Conservation (phyloP, 2,113 vertebrate species). For the Heterotilapia buettikoferi region DNA sequence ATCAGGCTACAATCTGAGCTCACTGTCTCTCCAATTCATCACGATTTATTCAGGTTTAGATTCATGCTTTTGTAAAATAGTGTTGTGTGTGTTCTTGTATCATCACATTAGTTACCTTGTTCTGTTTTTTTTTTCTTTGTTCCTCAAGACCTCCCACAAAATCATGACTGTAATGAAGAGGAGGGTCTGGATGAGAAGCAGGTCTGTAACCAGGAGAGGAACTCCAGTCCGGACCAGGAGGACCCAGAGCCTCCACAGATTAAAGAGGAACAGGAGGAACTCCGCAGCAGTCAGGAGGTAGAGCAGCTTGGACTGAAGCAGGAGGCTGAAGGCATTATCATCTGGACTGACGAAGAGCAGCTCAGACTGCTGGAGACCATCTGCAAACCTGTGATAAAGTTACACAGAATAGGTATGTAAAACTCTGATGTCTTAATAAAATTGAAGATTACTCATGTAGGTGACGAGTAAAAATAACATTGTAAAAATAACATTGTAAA, state of each 20-base stretch:
- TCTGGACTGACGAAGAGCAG: rapidly evolving
- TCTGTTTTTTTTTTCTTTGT: background rate
- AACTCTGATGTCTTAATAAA: too few relatives aligned
- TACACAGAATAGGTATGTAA: background rate
- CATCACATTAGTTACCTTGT: background rate
- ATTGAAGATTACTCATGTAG: too few relatives aligned
- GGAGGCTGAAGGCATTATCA: rapidly evolving
- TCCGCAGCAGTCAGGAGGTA: rapidly evolving
- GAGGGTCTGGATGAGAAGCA: background rate
- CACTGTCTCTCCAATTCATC: background rate
- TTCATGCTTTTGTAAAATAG: background rate
- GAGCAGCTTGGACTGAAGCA: background rate
- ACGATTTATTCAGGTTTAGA: background rate
- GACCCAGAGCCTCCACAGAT: background rate
- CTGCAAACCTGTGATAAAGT: background rate
- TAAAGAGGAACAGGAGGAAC: background rate
- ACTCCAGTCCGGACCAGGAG: background rate
- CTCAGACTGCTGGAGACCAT: background rate
- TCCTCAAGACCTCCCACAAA: rapidly evolving
- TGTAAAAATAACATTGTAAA: too few relatives aligned
- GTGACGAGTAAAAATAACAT: too few relatives aligned
- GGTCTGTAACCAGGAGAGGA: background rate
- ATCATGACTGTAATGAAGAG: background rate
- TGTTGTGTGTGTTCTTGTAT: background rate
- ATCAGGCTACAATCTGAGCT: background rate